Percentiles rank a stretch among this genome's conserved stretches.
These are phyloP conservation scores for Prorops nasuta DNA, from an alignment of 1,140 invertebrate species.

Conservation along the genomic window DNA sequence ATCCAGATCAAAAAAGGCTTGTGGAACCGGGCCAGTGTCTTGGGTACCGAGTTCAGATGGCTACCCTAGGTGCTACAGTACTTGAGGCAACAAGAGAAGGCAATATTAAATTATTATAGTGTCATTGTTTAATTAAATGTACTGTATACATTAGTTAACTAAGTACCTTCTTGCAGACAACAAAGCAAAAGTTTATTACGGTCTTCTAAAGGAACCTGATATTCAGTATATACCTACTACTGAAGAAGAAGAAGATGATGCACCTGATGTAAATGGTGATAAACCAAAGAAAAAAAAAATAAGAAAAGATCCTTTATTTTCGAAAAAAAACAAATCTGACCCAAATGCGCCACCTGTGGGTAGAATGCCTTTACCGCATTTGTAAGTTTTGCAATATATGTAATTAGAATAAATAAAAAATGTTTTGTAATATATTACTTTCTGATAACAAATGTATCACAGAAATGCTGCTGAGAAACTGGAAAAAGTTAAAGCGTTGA, in stretches of 20 bases:
- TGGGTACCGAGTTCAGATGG: no score
- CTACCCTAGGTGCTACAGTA: slow-evolving; percentile 81
- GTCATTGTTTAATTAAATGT: background rate
- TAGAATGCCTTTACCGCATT: slow-evolving; percentile 89
- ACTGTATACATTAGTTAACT: background rate
- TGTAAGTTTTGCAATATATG: slow-evolving; percentile 61
- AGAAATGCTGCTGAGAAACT: slow-evolving; percentile 91
- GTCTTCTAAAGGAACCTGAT: slow-evolving; percentile 91
- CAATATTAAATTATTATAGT: slow-evolving; percentile 45
- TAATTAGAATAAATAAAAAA: background rate
- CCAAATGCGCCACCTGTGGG: slow-evolving; percentile 91
- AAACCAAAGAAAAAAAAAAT: slow-evolving; percentile 96
- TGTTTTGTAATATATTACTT: background rate
- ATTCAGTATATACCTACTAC: slow-evolving; percentile 66
- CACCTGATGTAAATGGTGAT: slow-evolving; percentile 68
- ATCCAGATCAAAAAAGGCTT: no score
- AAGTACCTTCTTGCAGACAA: slow-evolving; percentile 68
- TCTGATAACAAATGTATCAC: no score
- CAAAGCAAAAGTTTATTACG: slow-evolving; percentile 91
- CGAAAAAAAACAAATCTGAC: slow-evolving; percentile 95
- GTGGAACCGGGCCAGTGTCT: no score
- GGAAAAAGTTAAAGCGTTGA: slow-evolving; percentile 83
- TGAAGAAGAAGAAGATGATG: slow-evolving; percentile 73
- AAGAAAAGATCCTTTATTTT: slow-evolving; percentile 89
- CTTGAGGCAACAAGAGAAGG: slow-evolving; percentile 91